A percentile compares a stretch with the other conserved stretches of the same genome.
Evolutionary conservation across 2,797 vertebrate species (phyloP).

Genomic region (Melopsittacus undulatus): DNA sequence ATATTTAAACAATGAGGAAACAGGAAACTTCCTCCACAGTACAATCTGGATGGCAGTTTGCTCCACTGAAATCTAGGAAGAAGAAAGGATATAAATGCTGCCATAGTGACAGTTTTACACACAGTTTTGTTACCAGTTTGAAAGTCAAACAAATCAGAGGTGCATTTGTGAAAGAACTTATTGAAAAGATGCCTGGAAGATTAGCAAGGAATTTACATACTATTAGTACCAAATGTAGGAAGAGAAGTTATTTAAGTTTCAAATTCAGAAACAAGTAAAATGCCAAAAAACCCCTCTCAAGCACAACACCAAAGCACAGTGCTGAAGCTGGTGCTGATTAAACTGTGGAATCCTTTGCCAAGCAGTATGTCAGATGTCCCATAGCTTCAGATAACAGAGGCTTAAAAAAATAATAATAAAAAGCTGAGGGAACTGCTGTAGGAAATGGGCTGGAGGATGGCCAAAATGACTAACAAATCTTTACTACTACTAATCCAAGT

Average conservation of each 20-base stretch:
- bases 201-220: background rate
- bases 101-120: background rate
- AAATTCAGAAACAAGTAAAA: background rate
- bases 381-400: conserved; percentile 5
- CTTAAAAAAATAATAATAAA: background rate
- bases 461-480: conserved; percentile 31
- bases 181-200: background rate
- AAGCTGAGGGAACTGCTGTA: background rate
- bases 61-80: background rate
- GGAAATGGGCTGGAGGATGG: conserved; percentile 24
- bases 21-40: background rate
- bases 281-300: background rate
- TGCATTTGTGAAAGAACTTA: background rate
- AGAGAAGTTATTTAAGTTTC: background rate
- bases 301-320: background rate
- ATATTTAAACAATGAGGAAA: conserved; percentile 19
- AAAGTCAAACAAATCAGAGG: background rate
- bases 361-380: conserved; percentile 19
- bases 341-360: background rate
- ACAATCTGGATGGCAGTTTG: background rate
- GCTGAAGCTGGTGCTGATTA: background rate
- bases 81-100: background rate
- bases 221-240: background rate
- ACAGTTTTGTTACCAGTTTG: background rate
- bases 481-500: background rate